Conservation (phyloP, 2,888 invertebrate genomes). For the Cosmia trapezina region DNA sequence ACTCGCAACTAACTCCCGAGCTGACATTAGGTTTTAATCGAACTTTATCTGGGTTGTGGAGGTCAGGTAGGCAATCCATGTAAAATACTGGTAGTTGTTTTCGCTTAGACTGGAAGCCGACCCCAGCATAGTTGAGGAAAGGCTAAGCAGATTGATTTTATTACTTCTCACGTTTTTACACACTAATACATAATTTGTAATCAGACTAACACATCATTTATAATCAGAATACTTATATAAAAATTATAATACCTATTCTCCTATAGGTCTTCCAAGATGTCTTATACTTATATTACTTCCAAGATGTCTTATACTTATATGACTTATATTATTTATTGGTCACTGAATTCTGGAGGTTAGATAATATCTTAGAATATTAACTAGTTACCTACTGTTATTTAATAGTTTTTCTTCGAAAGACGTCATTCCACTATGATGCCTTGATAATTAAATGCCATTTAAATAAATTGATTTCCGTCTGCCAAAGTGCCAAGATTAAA, state of each 20-base stretch:
- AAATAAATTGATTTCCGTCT: slow-evolving; percentile 36
- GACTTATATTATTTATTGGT: no score
- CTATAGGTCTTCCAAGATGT: not conserved
- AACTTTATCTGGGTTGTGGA: not conserved
- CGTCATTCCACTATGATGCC: slow-evolving; percentile 30
- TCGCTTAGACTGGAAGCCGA: not conserved
- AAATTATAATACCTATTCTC: not conserved
- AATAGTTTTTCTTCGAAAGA: slow-evolving; percentile 20
- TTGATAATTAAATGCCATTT: slow-evolving; percentile 45
- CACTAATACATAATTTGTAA: not conserved
- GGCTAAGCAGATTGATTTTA: not conserved
- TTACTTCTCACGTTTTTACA: not conserved
- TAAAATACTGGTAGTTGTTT: not conserved
- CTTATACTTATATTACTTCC: not conserved
- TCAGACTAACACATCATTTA: not conserved
- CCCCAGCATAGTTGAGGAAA: no score
- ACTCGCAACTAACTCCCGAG: no score
- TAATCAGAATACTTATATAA: not conserved
- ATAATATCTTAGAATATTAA: slow-evolving; percentile 29
- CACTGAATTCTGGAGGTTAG: slow-evolving; percentile 4
- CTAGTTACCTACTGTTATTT: slow-evolving; percentile 16
- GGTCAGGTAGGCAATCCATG: not conserved
- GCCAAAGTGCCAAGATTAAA: slow-evolving; percentile 30
- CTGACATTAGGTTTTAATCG: no score
- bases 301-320: no score